Percentiles rank a stretch among this genome's conserved stretches.
phyloP scores from a whole-genome alignment of 2,113 vertebrate genomes.

The Microtus pennsylvanicus region DNA sequence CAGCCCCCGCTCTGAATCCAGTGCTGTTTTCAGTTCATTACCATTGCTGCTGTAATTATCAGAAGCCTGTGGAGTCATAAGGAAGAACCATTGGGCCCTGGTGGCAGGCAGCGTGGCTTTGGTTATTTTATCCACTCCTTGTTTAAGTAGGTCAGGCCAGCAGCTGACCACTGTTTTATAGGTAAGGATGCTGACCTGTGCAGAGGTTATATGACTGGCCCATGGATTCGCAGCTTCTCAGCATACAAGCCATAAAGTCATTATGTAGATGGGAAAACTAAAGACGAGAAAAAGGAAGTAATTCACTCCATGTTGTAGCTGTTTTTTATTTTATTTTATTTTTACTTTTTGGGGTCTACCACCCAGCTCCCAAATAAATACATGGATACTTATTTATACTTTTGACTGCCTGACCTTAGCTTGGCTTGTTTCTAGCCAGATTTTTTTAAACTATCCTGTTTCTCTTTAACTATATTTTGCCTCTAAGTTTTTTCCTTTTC shows the following conservation, averaged over 20 bases:
- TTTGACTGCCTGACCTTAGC: background rate
- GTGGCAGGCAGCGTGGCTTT: background rate
- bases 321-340: background rate
- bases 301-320: background rate
- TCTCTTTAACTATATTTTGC: background rate
- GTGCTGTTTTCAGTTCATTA: background rate
- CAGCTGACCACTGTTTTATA: background rate
- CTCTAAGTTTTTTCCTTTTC: background rate
- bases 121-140: background rate
- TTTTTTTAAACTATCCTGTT: background rate
- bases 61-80: background rate
- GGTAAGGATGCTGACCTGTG: background rate
- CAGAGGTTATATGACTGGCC: background rate
- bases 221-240: background rate
- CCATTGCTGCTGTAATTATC: background rate
- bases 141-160: background rate
- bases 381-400: background rate
- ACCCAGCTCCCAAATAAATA: background rate
- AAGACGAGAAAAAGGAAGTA: conserved; percentile 14
- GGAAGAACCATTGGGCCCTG: background rate
- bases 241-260: background rate
- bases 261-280: background rate
- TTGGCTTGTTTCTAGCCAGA: background rate
- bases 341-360: background rate
- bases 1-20: background rate